Evolutionary conservation across 2,888 invertebrate species (phyloP).

Genomic region (Panorpa germanica): DNA sequence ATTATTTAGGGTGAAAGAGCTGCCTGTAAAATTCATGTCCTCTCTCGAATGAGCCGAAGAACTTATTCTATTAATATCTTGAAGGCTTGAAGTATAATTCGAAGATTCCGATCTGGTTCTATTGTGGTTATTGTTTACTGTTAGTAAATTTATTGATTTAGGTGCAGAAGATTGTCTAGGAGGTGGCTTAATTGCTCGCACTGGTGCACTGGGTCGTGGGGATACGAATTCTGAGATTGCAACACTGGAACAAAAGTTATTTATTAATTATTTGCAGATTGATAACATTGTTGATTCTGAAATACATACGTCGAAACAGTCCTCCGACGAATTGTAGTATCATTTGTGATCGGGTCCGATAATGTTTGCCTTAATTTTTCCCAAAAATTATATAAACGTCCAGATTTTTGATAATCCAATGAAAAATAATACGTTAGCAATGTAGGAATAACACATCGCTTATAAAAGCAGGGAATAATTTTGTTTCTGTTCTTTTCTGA

Average conservation of each 20-base stretch:
- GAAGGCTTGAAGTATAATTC: no score
- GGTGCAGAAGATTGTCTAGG: slow-evolving; percentile 7
- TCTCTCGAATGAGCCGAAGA: no score
- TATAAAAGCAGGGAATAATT: slow-evolving; percentile 52
- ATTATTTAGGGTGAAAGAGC: slow-evolving; percentile 6
- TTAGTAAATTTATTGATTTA: no score
- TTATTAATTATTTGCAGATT: neutral
- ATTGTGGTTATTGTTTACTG: neutral
- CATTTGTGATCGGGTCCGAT: slow-evolving; percentile 4
- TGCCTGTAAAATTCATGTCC: slow-evolving; percentile 4
- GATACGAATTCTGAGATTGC: slow-evolving; percentile 11
- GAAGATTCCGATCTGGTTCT: slow-evolving; percentile 8
- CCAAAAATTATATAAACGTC: slow-evolving; percentile 49
- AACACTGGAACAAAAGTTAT: slow-evolving; percentile 6
- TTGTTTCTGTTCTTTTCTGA: slow-evolving; percentile 35
- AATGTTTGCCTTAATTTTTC: slow-evolving; percentile 28
- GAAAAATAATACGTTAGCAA: slow-evolving; percentile 45
- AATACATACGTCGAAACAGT: neutral
- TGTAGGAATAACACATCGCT: slow-evolving; percentile 39
- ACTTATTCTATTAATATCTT: no score
- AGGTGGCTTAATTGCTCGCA: slow-evolving; percentile 2
- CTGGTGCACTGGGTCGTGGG: neutral
- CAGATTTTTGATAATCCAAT: slow-evolving; percentile 34
- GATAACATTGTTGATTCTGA: neutral
- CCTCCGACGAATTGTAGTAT: slow-evolving; percentile 3